Evolutionary conservation across 2,113 vertebrate species (phyloP), one percentile per base, ranked within the genome.

Genomic region (Miniopterus natalensis): DNA sequence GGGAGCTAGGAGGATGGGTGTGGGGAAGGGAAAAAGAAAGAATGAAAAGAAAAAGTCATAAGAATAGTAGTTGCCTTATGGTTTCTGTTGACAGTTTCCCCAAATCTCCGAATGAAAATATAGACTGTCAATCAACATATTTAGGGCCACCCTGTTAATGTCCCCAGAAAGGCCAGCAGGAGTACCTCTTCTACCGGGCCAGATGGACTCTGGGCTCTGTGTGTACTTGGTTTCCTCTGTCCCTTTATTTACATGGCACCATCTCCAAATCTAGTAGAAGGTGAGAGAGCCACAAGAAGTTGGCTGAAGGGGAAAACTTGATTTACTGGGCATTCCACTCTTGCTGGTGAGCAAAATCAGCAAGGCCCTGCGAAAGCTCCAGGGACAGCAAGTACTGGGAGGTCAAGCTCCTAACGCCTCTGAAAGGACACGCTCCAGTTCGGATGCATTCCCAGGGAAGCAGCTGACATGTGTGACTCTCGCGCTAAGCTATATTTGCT

Each of bases 111-210:
- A 40, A 40, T 0, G 0, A 27, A 36, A 73, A 12, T 7, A 2
- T 17, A 42, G 3, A n/a, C 12, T 42, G 59, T 66, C 78, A 84
- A 9, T 75, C 8, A n/a, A 9, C 7, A 8, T 42, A 21, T 12
- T 71, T 49, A 21, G 6, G 36, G 11, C 21, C 18, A n/a, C 2
- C 36, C 6, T 90, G 40, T 29, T 15, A 71, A 49, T 11, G 2
- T 55, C 23, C 6, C 7, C 31, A n/a, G 20, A 27, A 7, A 29
- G 36, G 15, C 7, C 78, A 11, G 53, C 6, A 40, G 1, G 31
- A 20, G 14, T 0, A 11, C 2, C 0, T 90, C 1, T n/a, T 66
- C 2, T 11, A 0, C 20, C 13, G 0, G 11, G 6, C 25, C 17
- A 31, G 29, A 12, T n/a, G 42, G 25, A 5, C 10, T 29, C 42